Conservation (phyloP, 2,888 invertebrate species). For the Linnaemya tessellans region DNA sequence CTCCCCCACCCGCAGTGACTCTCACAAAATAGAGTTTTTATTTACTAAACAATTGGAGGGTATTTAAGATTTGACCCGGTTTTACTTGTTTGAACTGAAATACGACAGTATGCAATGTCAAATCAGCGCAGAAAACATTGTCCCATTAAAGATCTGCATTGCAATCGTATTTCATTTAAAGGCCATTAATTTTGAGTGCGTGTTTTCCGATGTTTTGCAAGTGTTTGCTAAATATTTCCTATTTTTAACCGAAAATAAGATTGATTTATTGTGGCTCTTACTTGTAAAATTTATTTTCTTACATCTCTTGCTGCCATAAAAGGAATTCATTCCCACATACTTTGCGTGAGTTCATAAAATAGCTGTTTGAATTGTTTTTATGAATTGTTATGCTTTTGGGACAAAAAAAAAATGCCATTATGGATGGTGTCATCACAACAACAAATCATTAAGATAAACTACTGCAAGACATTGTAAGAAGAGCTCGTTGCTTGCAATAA, state of each 20-base stretch:
- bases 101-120: background rate
- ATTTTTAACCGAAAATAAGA: background rate
- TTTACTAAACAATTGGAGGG: too few relatives aligned
- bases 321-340: background rate
- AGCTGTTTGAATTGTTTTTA: background rate
- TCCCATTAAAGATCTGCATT: background rate
- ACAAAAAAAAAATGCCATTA: background rate
- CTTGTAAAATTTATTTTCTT: background rate
- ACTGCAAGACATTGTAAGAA: background rate
- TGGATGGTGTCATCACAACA: background rate
- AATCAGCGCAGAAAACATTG: background rate
- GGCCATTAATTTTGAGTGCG: background rate
- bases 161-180: background rate
- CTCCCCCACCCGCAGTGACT: too few relatives aligned
- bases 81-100: too few relatives aligned
- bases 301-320: background rate
- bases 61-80: too few relatives aligned
- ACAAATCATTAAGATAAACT: background rate
- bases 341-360: slow-evolving; percentile 5
- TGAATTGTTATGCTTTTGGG: background rate
- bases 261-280: background rate
- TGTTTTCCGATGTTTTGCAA: background rate
- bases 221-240: background rate
- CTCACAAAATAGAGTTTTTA: too few relatives aligned
- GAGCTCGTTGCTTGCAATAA: background rate